A percentile compares a stretch with the other conserved stretches of the same genome.
These are phyloP conservation scores for Brachypodius melanocephalos DNA, from an alignment of 2,113 vertebrate species.

Conservation along the genomic window DNA sequence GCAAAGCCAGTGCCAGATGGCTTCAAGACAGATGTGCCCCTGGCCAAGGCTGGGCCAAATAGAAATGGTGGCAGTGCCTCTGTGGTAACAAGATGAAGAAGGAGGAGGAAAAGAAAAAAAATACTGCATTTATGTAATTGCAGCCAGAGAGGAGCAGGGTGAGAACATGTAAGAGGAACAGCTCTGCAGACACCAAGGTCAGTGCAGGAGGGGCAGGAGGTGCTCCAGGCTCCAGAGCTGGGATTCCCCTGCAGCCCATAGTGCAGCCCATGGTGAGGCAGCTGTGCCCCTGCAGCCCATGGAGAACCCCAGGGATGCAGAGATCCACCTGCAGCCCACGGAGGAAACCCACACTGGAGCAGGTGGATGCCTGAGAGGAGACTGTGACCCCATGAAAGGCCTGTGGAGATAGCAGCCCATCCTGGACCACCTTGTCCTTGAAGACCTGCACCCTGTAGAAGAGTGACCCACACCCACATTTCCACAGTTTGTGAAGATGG, in stretches of 20 bases:
- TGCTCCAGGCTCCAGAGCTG: fast-evolving
- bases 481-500: not conserved
- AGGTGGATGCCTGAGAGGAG: not conserved
- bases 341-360: not conserved
- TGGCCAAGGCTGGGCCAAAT: not conserved
- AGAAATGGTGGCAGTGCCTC: not conserved
- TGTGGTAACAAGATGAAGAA: not conserved
- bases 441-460: not conserved
- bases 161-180: not conserved
- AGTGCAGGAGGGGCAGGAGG: not conserved
- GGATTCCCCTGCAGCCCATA: not conserved
- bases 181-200: not conserved
- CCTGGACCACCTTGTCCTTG: not conserved
- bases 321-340: not conserved
- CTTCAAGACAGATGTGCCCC: fast-evolving
- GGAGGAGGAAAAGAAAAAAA: not conserved
- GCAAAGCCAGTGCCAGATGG: not conserved
- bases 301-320: not conserved
- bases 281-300: not conserved
- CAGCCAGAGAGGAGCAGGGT: not conserved
- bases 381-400: fast-evolving
- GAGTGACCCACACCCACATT: not conserved
- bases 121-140: not conserved
- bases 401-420: not conserved
- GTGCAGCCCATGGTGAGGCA: not conserved